Base-by-base conservation (phyloP, 1,140 invertebrate species). In the Pararge aegeria region DNA sequence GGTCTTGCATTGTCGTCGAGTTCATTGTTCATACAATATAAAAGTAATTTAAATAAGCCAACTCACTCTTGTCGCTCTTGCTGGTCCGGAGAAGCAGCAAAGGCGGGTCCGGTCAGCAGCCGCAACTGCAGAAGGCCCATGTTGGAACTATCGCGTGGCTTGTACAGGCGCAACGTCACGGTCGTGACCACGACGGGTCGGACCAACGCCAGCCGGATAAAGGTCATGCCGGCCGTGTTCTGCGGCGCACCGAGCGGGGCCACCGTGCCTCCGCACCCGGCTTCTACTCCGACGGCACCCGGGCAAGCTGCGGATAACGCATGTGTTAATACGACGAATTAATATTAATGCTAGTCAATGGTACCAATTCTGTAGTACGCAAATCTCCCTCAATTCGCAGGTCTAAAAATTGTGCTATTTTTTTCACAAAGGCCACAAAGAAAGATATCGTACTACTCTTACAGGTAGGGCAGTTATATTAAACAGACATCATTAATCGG, bases 101-200 rank as follows among this genome's bases (percentile, higher is more conserved):
- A 93, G 2, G 92, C 91, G 0, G 96, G 95, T 49, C 94, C 94
- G 0, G 96, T 97, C 7, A 98, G 87, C 10, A 98, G 85, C n/a
- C 94, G 92, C 51, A 98, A 94, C 81, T 98, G 96, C 65, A 96
- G 94, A 5, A 98, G 87, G 13, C 96, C 97, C 73, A 98, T 95
- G 75, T 95, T 97, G 52, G 94, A 94, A 9, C 95, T 96, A 72
- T 98, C 97, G 20, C 95, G 92, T 1, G 97, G 96, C 78, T 95
- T 96, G 79, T 95, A 96, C 13, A 96, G 88, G 2, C 93, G 90
- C 5, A 96, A 86, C 51, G 88, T 80, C 68, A 92, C 78, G 60
- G 82, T 78, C 51, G 93, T 94, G 2, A 93, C 94, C 4, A 98
- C 95, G 85, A 97, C 94, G 0, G 96, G 95, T 53, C 94, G 93